Percentiles rank a stretch among this genome's conserved stretches.
Evolutionary conservation across 1,140 invertebrate species (phyloP).

Genomic region (Psilanteris sp.): DNA sequence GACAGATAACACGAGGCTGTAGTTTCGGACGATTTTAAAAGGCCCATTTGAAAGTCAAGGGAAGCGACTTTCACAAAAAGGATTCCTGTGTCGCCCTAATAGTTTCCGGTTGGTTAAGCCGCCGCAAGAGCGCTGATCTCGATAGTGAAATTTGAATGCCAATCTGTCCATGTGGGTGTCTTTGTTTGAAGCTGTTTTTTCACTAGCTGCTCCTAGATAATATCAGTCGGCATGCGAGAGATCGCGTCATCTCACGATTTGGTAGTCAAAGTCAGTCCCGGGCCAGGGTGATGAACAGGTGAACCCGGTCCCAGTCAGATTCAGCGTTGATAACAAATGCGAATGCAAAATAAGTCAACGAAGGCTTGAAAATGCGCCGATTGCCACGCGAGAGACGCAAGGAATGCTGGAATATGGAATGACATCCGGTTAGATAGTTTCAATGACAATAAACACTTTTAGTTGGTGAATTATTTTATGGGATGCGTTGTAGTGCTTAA

Average conservation of each 20-base stretch:
- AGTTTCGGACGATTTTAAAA: conserved; percentile 31
- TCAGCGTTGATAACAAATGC: conserved; percentile 36
- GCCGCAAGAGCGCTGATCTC: no score
- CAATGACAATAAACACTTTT: no score
- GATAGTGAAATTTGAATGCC: no score
- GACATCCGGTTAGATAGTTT: conserved; percentile 49
- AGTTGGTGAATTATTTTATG: conserved; percentile 12
- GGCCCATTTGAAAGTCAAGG: conserved; percentile 25
- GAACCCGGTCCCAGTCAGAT: conserved; percentile 17
- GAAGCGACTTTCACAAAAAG: background rate
- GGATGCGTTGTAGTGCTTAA: background rate
- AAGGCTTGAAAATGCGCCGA: conserved; percentile 47
- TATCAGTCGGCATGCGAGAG: background rate
- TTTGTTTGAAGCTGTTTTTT: background rate
- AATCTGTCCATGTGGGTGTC: no score
- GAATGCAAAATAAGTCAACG: conserved; percentile 51
- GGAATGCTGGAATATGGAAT: conserved; percentile 54
- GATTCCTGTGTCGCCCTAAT: background rate
- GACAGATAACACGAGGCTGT: conserved; percentile 24
- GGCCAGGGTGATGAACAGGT: conserved; percentile 28
- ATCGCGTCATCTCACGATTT: conserved; percentile 16
- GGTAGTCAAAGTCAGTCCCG: conserved; percentile 4
- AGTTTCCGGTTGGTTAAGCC: no score
- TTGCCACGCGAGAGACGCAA: conserved; percentile 43
- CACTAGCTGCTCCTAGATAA: background rate